Conservation (phyloP, 2,113 vertebrate genomes). For the Hippocampus guttulatus region DNA sequence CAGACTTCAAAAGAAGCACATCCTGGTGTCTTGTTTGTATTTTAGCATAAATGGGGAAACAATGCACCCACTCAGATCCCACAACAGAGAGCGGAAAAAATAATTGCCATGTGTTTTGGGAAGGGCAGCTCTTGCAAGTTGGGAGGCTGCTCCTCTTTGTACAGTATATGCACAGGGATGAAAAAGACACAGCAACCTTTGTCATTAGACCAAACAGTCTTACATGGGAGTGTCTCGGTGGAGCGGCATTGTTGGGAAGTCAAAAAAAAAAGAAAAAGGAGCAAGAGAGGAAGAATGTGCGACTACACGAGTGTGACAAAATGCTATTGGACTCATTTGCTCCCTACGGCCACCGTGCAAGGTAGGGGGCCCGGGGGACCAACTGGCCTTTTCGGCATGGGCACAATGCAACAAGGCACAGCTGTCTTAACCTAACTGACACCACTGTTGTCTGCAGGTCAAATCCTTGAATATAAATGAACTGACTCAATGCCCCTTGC, state of each 20-base stretch:
- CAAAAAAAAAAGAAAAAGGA: conserved; percentile 42
- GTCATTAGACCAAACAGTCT: conserved; percentile 40
- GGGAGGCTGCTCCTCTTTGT: conserved; percentile 28
- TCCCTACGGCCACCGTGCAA: conserved; percentile 68
- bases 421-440: conserved; percentile 68
- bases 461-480: conserved; percentile 75
- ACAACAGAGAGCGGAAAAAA: conserved; percentile 15
- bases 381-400: conserved; percentile 48
- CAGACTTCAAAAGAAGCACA: conserved; percentile 4
- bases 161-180: conserved; percentile 44
- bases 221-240: conserved; percentile 37
- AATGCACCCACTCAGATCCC: conserved; percentile 21
- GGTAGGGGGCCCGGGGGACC: conserved; percentile 27
- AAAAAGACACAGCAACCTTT: conserved; percentile 40
- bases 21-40: conserved; percentile 10
- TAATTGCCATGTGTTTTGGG: conserved; percentile 32
- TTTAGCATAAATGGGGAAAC: background rate
- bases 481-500: conserved; percentile 59
- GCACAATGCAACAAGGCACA: conserved; percentile 54
- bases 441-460: conserved; percentile 66
- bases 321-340: conserved; percentile 58
- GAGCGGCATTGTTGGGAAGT: conserved; percentile 51
- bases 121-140: conserved; percentile 16
- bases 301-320: conserved; percentile 68
- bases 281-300: conserved; percentile 56